phyloP scores from a whole-genome alignment of 2,797 vertebrate species.

The Gymnopithys bicolor region DNA sequence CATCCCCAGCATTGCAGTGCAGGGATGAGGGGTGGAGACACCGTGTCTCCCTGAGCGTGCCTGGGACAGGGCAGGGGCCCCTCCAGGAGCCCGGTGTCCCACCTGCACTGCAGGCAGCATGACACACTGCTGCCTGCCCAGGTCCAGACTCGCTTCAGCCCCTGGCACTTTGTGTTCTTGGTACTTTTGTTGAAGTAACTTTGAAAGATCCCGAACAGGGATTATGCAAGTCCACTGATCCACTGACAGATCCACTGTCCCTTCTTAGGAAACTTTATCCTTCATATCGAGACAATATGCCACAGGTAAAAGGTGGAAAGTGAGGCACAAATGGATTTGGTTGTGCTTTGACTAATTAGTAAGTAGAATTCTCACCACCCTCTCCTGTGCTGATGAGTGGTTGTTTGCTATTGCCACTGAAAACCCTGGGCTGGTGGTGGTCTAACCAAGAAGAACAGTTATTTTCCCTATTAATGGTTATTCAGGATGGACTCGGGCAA shows the following conservation, averaged over 20 bases:
- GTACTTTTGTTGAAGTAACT: neutral
- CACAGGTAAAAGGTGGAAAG: neutral
- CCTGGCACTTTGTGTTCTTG: neutral
- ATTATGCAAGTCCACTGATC: neutral
- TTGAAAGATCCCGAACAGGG: neutral
- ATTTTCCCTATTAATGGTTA: neutral
- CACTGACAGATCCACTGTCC: neutral
- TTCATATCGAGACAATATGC: neutral
- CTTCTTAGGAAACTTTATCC: neutral
- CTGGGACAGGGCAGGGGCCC: neutral
- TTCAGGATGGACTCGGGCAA: neutral
- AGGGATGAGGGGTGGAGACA: neutral
- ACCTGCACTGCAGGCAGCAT: slow-evolving; percentile 39
- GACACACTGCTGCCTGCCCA: neutral
- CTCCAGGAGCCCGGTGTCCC: neutral
- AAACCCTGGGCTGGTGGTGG: neutral
- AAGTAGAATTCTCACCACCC: neutral
- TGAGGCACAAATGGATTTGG: neutral
- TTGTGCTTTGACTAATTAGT: neutral
- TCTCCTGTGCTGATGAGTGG: neutral
- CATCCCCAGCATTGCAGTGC: neutral
- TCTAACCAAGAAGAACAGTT: neutral
- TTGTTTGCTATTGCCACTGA: neutral
- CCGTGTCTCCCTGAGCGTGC: neutral
- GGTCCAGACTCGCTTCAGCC: neutral